A percentile compares a stretch with the other conserved stretches of the same genome.
Evolutionary conservation across 2,113 vertebrate species (phyloP).

Genomic region (Rhea pennata): DNA sequence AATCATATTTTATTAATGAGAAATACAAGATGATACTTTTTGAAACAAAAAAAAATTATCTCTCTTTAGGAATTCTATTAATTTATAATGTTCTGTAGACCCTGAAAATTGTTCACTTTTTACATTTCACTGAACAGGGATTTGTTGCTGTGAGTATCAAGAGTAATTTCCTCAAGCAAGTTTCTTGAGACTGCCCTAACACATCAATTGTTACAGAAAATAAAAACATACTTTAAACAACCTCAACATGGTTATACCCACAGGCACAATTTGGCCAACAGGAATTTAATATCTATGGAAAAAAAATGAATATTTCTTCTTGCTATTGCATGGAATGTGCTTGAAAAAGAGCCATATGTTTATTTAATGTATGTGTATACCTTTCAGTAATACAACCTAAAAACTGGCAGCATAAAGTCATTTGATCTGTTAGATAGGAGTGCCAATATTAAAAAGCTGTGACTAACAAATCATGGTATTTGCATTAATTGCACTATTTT

Average conservation of each 20-base stretch:
- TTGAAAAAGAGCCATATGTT: background rate
- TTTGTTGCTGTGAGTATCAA: background rate
- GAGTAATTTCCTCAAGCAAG: background rate
- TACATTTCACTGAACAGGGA: background rate
- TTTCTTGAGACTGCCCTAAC: background rate
- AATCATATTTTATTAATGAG: background rate
- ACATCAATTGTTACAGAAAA: background rate
- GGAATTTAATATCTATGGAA: background rate
- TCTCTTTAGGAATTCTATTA: background rate
- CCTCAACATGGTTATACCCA: background rate
- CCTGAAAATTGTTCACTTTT: background rate
- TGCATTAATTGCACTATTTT: background rate
- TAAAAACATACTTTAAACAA: slow-evolving; percentile 18
- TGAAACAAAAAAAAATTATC: background rate
- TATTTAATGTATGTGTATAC: background rate
- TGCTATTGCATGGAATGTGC: background rate
- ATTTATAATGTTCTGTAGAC: background rate
- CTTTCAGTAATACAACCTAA: background rate
- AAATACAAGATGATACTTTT: background rate
- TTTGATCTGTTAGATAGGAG: background rate
- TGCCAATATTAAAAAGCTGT: background rate
- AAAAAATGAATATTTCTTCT: slow-evolving; percentile 18
- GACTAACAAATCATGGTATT: background rate
- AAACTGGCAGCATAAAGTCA: background rate
- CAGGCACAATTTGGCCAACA: background rate